Base-by-base conservation (phyloP, 2,797 vertebrate genomes). In the Erethizon dorsatum region DNA sequence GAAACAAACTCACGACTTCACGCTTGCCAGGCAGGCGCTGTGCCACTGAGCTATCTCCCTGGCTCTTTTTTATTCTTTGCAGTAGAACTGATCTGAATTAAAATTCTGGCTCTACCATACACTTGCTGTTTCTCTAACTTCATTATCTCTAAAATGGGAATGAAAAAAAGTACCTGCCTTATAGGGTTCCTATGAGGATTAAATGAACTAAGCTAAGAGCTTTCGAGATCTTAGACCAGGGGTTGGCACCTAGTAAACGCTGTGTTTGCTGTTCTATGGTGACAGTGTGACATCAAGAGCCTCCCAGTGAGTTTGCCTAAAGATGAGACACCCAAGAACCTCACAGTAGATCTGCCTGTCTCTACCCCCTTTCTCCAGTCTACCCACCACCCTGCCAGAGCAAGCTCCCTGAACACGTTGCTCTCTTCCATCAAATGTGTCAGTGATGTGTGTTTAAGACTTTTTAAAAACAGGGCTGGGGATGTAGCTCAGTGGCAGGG, bases 101-200 rank as follows among this genome's bases (percentile, higher is more conserved):
- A 91, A 87, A 94, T 84, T 63, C 80, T 92, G n/a, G 82, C 33
- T 90, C 61, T 86, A 24, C 54, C 15, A 50, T 37, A 56, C 2
- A 33, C 3, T 84, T 88, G 61, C 52, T 90, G 8, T 79, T 95
- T 92, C 41, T 71, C 41, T 92, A 93, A 90, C n/a, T 71, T 93
- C 33, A 45, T 94, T 20, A 50, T 91, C 33, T 92, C 69, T 89
- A 83, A 80, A 96, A 86, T 67, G 57, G 41, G 50, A 95, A 92
- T 54, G 73, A 47, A 47, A 45, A 79, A 90, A 92, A 83, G 37
- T 56, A 78, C 37, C 54, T 73, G 56, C 17, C 22, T 92, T 15
- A n/a, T 17, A 63, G 65, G 18, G 33, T 63, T 80, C 22, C n/a
- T 77, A 69, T n/a, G 24, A 95, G n/a, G 67, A 41, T 79, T 83